A percentile compares a stretch with the other conserved stretches of the same genome.
Conservation (phyloP, 1,140 invertebrate genomes). For the Drosophila pectinifera region DNA sequence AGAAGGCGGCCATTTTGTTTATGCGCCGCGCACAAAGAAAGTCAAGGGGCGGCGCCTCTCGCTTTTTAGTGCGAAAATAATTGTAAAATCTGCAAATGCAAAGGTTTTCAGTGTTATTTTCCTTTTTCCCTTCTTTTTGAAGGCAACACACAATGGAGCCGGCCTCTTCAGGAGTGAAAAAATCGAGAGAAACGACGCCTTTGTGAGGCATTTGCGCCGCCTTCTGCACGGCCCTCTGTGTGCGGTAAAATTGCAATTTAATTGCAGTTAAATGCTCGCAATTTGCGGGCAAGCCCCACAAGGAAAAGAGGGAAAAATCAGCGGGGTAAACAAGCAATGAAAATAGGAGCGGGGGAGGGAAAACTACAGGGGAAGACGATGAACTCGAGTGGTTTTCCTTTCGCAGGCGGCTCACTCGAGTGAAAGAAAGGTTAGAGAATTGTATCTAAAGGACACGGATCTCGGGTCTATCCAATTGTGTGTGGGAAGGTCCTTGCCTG, state of each 20-base stretch:
- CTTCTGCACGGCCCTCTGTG: slow-evolving; percentile 36
- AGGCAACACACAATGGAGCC: slow-evolving; percentile 65
- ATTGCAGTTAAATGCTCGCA: slow-evolving; percentile 78
- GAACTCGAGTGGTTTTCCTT: slow-evolving; percentile 53
- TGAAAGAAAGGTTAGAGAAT: slow-evolving; percentile 71
- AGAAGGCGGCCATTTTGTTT: slow-evolving; percentile 80
- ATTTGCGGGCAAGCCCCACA: slow-evolving; percentile 45
- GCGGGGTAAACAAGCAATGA: slow-evolving; percentile 52
- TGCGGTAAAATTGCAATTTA: slow-evolving; percentile 81
- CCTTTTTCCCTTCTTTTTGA: slow-evolving; percentile 14
- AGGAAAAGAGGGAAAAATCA: slow-evolving; percentile 24
- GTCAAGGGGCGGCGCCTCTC: slow-evolving; percentile 67
- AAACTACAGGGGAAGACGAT: slow-evolving; percentile 20
- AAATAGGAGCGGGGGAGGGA: slow-evolving; percentile 11
- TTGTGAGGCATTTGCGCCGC: slow-evolving; percentile 58
- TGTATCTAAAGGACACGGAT: slow-evolving; percentile 68
- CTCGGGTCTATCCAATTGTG: slow-evolving; percentile 21
- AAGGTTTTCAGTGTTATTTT: slow-evolving; percentile 61
- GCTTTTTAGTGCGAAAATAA: slow-evolving; percentile 82
- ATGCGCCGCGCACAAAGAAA: slow-evolving; percentile 70
- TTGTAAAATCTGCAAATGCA: slow-evolving; percentile 67
- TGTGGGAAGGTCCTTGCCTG: slow-evolving; percentile 61
- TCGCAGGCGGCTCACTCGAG: slow-evolving; percentile 72
- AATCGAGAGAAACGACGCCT: slow-evolving; percentile 48
- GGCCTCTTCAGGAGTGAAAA: slow-evolving; percentile 23